phyloP scores from a whole-genome alignment of 2,797 vertebrate genomes.

The Synanceia verrucosa region DNA sequence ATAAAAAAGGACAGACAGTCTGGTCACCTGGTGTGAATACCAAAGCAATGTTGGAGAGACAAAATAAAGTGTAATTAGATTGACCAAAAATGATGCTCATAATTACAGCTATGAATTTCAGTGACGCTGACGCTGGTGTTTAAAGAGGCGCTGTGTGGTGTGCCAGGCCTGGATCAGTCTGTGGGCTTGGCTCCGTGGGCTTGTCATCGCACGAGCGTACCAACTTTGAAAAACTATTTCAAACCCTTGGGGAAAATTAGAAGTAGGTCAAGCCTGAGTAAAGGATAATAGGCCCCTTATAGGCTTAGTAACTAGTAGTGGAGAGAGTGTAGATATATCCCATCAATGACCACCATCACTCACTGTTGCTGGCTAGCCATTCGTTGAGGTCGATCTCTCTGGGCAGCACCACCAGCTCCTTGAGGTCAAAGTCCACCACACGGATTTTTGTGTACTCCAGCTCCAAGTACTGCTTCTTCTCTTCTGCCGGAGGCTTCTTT shows the following conservation, averaged over 20 bases:
- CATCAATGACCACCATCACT: slow-evolving; percentile 60
- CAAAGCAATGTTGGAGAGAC: slow-evolving; percentile 39
- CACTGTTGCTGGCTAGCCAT: slow-evolving; percentile 99
- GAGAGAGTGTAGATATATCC: not conserved
- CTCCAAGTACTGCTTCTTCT: slow-evolving; percentile 97
- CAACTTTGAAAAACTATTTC: slow-evolving; percentile 24
- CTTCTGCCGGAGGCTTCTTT: slow-evolving; percentile 93
- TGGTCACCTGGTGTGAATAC: slow-evolving; percentile 25
- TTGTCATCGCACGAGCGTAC: slow-evolving; percentile 25
- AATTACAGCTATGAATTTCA: slow-evolving; percentile 1
- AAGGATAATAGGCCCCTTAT: not conserved
- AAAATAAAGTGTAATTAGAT: slow-evolving; percentile 11
- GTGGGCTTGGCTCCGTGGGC: slow-evolving; percentile 18
- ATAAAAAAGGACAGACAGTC: slow-evolving; percentile 15
- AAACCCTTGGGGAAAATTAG: not conserved
- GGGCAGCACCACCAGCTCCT: slow-evolving; percentile 96
- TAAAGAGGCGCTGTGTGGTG: slow-evolving; percentile 14
- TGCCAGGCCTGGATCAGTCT: slow-evolving; percentile 58
- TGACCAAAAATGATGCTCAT: slow-evolving; percentile 1
- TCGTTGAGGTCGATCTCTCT: slow-evolving; percentile 99
- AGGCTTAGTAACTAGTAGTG: not conserved
- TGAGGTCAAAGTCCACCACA: slow-evolving; percentile 95
- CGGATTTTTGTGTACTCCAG: slow-evolving; percentile 93
- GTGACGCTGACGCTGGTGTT: not conserved
- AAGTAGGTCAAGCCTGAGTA: not conserved